Percentiles rank a stretch among this genome's conserved stretches.
Evolutionary conservation across 2,113 vertebrate species (phyloP).

Genomic region (Lepisosteus osseus): DNA sequence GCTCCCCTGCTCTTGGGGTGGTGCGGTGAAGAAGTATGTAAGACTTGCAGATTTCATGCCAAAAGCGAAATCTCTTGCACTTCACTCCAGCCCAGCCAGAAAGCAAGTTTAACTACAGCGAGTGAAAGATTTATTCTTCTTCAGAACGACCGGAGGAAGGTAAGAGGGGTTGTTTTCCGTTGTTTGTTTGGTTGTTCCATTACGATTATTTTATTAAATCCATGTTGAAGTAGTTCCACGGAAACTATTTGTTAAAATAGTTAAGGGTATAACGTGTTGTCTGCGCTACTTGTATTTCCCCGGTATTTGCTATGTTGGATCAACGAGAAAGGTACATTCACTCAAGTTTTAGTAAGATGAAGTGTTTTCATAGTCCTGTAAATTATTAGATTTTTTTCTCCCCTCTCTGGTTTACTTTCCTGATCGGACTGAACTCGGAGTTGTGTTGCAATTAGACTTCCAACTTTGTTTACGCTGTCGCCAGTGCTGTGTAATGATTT

Average conservation of each 20-base stretch:
- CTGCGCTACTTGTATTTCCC: too few species aligned
- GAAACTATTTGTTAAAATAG: too few species aligned
- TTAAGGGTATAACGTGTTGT: too few species aligned
- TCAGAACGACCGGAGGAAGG: slow-evolving; percentile 6
- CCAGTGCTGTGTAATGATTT: too few species aligned
- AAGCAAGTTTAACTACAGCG: neutral
- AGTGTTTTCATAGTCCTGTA: neutral
- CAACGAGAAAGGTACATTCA: too few species aligned
- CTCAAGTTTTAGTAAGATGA: too few species aligned
- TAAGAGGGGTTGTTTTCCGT: neutral
- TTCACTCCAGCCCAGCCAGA: slow-evolving; percentile 8
- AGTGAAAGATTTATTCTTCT: slow-evolving; percentile 1
- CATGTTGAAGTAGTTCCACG: too few species aligned
- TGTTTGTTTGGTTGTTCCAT: neutral
- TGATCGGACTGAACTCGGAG: too few species aligned
- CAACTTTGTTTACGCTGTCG: too few species aligned
- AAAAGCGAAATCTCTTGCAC: slow-evolving; percentile 10
- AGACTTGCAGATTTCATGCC: slow-evolving; percentile 14
- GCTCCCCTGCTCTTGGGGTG: neutral
- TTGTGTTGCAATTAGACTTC: too few species aligned
- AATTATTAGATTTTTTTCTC: neutral
- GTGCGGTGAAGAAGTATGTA: slow-evolving; percentile 19
- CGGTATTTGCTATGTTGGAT: too few species aligned
- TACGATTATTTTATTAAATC: neutral
- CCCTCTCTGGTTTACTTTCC: neutral